Evolutionary conservation across 2,888 invertebrate species (phyloP).

Genomic region (Perizoma affinitatum): DNA sequence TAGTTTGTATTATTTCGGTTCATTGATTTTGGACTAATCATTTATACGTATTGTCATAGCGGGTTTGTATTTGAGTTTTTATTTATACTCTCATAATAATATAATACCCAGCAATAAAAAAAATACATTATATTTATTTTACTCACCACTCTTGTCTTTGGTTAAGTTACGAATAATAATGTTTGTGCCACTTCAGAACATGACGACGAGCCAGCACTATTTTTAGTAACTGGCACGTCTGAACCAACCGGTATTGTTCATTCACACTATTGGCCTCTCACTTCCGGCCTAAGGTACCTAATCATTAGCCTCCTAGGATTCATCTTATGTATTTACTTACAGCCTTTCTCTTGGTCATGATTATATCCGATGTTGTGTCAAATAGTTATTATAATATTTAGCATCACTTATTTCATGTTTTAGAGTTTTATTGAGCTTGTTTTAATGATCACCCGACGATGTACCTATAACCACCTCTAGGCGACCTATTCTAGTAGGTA

Average conservation of each 20-base stretch:
- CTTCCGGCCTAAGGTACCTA: constrained; percentile 60
- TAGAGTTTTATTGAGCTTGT: constrained; percentile 57
- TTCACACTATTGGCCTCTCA: constrained; percentile 68
- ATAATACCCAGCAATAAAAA: too few relatives aligned
- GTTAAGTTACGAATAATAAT: too few relatives aligned
- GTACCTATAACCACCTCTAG: constrained; percentile 42
- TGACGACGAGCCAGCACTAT: constrained; percentile 3
- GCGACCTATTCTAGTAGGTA: constrained; percentile 1
- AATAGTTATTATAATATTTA: not conserved
- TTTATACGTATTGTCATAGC: too few relatives aligned
- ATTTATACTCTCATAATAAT: too few relatives aligned
- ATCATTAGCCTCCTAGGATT: constrained; percentile 44
- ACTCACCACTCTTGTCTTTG: too few relatives aligned
- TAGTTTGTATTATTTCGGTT: constrained; percentile 5
- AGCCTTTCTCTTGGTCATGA: not conserved
- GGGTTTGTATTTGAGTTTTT: too few relatives aligned
- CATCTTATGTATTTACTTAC: constrained; percentile 21
- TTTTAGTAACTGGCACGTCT: constrained; percentile 31
- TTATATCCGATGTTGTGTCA: not conserved
- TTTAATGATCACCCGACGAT: constrained; percentile 46
- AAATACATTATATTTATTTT: too few relatives aligned
- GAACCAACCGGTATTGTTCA: constrained; percentile 48
- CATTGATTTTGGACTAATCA: not conserved
- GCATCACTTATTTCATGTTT: constrained; percentile 44
- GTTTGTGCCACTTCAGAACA: too few relatives aligned